Conservation (phyloP, 2,888 invertebrate genomes). For the Hemaris fuciformis region DNA sequence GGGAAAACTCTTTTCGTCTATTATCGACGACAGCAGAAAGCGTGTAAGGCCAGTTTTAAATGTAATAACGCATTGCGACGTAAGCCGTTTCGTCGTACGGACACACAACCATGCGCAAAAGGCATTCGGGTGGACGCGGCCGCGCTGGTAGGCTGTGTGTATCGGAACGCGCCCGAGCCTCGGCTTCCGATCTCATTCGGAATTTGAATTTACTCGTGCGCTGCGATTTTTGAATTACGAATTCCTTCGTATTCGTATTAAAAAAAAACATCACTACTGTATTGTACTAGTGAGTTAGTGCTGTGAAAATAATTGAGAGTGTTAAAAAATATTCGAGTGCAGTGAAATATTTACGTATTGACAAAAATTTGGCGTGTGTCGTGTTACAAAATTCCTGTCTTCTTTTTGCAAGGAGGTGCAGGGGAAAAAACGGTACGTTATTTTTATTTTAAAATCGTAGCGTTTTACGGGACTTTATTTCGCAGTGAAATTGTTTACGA, state of each 20-base stretch:
- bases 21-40: constrained; percentile 28
- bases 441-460: neutral
- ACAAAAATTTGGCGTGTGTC: neutral
- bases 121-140: constrained; percentile 56
- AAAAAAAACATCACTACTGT: neutral
- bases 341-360: constrained; percentile 6
- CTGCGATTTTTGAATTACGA: constrained; percentile 1
- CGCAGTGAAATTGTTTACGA: constrained; percentile 1
- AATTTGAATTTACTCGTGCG: constrained; percentile 11
- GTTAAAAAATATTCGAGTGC: neutral
- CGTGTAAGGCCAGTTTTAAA: constrained; percentile 53
- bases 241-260: no score
- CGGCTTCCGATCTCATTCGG: constrained; percentile 4
- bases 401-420: neutral
- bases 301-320: neutral
- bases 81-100: constrained; percentile 63
- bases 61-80: constrained; percentile 76
- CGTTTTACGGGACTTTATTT: neutral
- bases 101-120: constrained; percentile 71
- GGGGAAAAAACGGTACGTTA: constrained; percentile 4
- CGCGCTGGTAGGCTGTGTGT: constrained; percentile 26
- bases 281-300: neutral
- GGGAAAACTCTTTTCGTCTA: constrained; percentile 22
- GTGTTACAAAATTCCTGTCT: neutral
- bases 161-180: constrained; percentile 1